These are phyloP conservation scores for Iguana delicatissima DNA, from an alignment of 2,797 vertebrate species.

Conservation along the genomic window DNA sequence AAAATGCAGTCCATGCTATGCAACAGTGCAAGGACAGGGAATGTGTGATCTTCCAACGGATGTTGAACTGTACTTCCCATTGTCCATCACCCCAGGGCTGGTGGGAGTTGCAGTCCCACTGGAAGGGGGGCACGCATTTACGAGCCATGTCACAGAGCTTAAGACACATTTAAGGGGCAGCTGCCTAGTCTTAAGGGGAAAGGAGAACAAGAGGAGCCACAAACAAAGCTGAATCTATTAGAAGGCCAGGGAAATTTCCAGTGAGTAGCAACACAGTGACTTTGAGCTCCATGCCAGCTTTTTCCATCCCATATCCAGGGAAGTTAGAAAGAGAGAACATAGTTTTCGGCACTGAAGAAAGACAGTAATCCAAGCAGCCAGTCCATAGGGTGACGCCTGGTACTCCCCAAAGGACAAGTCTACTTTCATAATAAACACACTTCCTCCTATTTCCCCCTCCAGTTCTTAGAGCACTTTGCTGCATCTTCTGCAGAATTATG, in stretches of 20 bases:
- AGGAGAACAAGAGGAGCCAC: neutral
- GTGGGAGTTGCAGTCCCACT: neutral
- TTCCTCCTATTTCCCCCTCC: neutral
- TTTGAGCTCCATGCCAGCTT: neutral
- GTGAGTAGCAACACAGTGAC: neutral
- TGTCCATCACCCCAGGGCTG: neutral
- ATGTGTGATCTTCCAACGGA: no score
- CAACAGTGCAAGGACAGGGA: neutral
- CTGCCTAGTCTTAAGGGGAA: neutral
- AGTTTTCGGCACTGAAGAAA: neutral
- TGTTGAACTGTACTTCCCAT: neutral
- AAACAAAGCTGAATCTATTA: fast-evolving
- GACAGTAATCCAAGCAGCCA: neutral
- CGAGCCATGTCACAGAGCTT: neutral
- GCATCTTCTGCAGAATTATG: neutral
- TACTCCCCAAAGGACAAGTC: neutral
- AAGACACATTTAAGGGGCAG: neutral
- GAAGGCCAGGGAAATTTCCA: fast-evolving
- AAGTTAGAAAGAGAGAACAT: neutral
- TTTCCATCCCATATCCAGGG: neutral
- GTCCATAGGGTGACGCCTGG: neutral
- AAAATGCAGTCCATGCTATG: neutral
- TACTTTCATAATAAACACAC: neutral
- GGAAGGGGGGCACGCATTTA: neutral
- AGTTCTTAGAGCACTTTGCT: neutral